Conservation (phyloP, 2,113 vertebrate species). For the Macrotus californicus region DNA sequence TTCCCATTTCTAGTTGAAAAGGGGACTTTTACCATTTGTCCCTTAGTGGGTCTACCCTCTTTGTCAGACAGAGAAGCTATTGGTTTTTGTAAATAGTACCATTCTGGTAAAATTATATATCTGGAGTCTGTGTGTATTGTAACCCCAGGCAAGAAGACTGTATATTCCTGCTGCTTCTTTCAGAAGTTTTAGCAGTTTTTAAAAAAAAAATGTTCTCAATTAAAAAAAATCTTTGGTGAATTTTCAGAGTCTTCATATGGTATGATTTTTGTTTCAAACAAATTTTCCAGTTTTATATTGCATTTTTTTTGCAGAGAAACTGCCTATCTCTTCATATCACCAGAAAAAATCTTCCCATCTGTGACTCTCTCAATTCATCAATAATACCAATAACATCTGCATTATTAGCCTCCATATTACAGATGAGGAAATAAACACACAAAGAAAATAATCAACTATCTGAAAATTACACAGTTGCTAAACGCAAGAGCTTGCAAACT, state of each 20-base stretch:
- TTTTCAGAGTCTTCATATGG: background rate
- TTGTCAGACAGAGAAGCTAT: background rate
- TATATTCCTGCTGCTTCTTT: background rate
- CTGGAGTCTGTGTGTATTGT: background rate
- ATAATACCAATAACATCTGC: background rate
- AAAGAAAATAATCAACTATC: background rate
- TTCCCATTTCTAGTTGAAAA: background rate
- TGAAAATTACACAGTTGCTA: background rate
- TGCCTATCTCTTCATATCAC: background rate
- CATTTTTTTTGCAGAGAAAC: background rate
- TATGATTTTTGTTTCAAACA: background rate
- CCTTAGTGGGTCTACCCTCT: background rate
- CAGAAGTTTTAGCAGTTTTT: background rate
- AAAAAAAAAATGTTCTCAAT: background rate
- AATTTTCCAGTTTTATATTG: background rate
- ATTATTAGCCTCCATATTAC: background rate
- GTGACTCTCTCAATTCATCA: background rate
- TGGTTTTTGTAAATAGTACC: background rate
- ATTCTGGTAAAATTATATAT: background rate
- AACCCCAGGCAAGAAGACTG: background rate
- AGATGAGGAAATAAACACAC: background rate
- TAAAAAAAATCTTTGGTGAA: background rate
- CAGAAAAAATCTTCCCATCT: background rate
- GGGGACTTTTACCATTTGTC: background rate
- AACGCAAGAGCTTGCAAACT: background rate